Percentiles rank a stretch among this genome's conserved stretches.
These are phyloP conservation scores for Cosmia pyralina DNA, from an alignment of 2,888 invertebrate species.

Conservation along the genomic window DNA sequence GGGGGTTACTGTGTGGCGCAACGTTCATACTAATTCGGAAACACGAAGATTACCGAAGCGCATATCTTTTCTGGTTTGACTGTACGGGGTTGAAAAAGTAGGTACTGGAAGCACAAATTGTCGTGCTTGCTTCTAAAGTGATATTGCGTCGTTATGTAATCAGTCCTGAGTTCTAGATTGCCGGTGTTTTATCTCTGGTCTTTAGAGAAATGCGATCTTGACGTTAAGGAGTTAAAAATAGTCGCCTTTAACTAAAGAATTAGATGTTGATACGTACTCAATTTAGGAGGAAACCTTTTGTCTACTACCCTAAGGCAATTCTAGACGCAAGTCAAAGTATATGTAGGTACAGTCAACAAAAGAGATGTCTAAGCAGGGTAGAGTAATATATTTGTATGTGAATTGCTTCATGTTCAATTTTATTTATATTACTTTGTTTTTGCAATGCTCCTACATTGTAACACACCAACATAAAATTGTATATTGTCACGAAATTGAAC, in stretches of 20 bases:
- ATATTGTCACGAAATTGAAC: too few relatives aligned
- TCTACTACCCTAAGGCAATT: conserved; percentile 9
- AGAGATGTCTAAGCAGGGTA: too few relatives aligned
- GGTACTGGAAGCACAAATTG: conserved; percentile 15
- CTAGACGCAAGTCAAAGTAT: neutral
- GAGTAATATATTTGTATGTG: too few relatives aligned
- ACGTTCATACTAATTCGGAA: neutral
- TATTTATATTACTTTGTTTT: too few relatives aligned
- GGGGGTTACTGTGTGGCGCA: neutral
- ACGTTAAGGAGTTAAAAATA: neutral
- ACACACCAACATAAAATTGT: too few relatives aligned
- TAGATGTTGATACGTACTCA: neutral
- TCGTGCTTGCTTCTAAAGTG: conserved; percentile 28
- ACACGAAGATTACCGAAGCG: neutral
- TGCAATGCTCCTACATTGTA: too few relatives aligned
- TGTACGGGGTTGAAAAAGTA: neutral
- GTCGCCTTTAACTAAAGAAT: neutral
- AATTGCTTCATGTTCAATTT: too few relatives aligned
- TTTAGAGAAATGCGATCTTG: conserved; percentile 28
- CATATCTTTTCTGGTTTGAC: neutral
- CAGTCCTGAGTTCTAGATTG: conserved; percentile 26
- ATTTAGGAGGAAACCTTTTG: neutral
- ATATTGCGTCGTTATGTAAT: conserved; percentile 29
- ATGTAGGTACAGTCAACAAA: too few relatives aligned
- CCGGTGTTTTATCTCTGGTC: conserved; percentile 30